Percentiles rank a stretch among this genome's conserved stretches.
Conservation (phyloP, 2,797 vertebrate species). For the Sebastes matsubarae region DNA sequence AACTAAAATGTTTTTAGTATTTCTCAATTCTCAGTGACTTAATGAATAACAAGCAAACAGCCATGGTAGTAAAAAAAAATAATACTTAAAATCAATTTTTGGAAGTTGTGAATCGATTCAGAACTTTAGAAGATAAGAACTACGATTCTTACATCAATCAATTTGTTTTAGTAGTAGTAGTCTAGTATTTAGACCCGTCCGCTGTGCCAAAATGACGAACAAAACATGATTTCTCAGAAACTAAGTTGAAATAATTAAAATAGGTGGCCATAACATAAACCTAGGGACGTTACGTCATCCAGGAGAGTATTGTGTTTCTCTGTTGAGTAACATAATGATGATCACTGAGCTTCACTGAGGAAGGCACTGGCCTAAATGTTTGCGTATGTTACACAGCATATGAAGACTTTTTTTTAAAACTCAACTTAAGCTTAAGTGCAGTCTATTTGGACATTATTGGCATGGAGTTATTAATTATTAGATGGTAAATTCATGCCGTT, state of each 20-base stretch:
- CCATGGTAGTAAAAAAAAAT: too few species aligned
- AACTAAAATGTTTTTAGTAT: accelerated
- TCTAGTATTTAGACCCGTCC: too few species aligned
- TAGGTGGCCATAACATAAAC: neutral
- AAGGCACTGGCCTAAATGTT: neutral
- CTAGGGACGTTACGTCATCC: neutral
- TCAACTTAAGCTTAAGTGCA: neutral
- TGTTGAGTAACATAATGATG: neutral
- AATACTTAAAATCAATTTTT: too few species aligned
- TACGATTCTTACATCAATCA: too few species aligned
- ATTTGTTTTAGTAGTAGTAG: too few species aligned
- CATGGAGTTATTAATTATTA: neutral
- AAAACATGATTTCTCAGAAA: neutral
- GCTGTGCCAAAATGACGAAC: neutral
- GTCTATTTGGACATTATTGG: neutral
- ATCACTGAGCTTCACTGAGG: neutral
- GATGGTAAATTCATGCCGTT: neutral
- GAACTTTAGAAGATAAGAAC: too few species aligned
- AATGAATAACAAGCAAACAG: accelerated
- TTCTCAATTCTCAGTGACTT: too few species aligned
- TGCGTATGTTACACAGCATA: neutral
- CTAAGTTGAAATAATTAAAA: neutral
- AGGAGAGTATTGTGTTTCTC: neutral
- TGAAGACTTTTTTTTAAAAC: too few species aligned
- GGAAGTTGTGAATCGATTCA: too few species aligned